Base-by-base conservation (phyloP, 2,888 invertebrate species). In the Cataglyphis rosenhaueri region DNA sequence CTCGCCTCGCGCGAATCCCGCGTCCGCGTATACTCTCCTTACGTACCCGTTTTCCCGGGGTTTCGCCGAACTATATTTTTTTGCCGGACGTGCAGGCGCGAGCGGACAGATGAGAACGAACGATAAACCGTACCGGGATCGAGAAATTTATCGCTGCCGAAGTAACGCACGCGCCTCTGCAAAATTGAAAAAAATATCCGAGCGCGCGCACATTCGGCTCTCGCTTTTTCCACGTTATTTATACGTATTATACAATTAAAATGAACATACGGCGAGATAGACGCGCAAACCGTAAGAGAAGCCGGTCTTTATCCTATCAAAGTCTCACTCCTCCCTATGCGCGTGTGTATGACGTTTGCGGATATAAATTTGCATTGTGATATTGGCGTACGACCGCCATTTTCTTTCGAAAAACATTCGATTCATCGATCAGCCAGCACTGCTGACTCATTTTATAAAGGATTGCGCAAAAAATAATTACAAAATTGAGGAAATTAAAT, bases 21-120 rank as follows among this genome's bases (percentile, higher is more conserved):
- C 68, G 75, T 52, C 55, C 81, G 64, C 57, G 29, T 25, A 1
- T 25, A 25, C 68, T 85, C 68, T 84, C 79, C 81, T 82, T 78
- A 70, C 29, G 57, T 78, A 52, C 18, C 18, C 29, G 21, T 21
- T 86, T 85, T 73, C 48, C 79, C 61, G 44, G n/a, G n/a, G n/a
- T 48, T 48, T 32, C 38, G 55, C 25, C 66, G 48, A 68, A 21
- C 70, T 78, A 70, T 70, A 78, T 25, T 1, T 78, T 78, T 78
- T 41, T 32, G 78, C 70, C 32, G 10, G 57, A 70, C 52, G 57
- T 78, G 55, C 78, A 78, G 68, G 55, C 68, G 57, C 55, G 41
- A 78, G 41, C 78, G 78, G 78, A 70, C 78, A 70, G 78, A 78
- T 78, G 57, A 78, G 70, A 78, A 78, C 68, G 41, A 78, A 78